A percentile compares a stretch with the other conserved stretches of the same genome.
Evolutionary conservation across 2,797 vertebrate genomes (phyloP).

Genomic region (Coranthus polyacanthus): DNA sequence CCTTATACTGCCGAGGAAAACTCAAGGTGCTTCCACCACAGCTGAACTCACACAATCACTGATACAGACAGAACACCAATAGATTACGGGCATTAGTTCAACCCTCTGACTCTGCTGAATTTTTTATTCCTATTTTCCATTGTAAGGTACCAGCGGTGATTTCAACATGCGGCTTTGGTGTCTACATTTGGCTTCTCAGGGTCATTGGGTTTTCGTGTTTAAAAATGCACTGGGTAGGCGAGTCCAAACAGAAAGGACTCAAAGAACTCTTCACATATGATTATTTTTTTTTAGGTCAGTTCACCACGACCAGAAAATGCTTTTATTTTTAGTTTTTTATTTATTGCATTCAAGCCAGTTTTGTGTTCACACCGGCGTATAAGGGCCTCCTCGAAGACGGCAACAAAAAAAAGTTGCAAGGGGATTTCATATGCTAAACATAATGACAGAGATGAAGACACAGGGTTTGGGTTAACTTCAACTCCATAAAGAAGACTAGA

Average conservation of each 20-base stretch:
- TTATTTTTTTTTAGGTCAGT: too few species aligned
- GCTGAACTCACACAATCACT: slow-evolving; percentile 45
- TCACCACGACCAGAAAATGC: too few species aligned
- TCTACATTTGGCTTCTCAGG: slow-evolving; percentile 25
- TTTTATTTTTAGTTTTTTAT: too few species aligned
- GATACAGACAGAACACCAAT: slow-evolving; percentile 27
- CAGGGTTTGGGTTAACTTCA: too few species aligned
- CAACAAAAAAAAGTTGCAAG: too few species aligned
- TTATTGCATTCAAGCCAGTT: too few species aligned
- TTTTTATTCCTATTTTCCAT: slow-evolving; percentile 20
- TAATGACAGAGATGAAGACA: too few species aligned
- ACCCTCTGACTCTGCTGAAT: slow-evolving; percentile 13
- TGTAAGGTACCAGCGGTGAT: slow-evolving; percentile 14
- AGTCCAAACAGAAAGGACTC: not conserved
- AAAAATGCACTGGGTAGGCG: not conserved
- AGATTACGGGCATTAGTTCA: slow-evolving; percentile 41
- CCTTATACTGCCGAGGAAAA: slow-evolving; percentile 39
- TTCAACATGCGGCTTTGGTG: slow-evolving; percentile 32
- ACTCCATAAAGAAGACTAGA: too few species aligned
- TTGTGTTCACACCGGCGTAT: too few species aligned
- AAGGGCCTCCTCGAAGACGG: too few species aligned
- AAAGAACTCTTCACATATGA: not conserved
- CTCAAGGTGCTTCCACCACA: slow-evolving; percentile 47
- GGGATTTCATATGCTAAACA: too few species aligned
- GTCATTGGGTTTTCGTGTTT: not conserved